phyloP scores from a whole-genome alignment of 2,888 invertebrate genomes.

The Pilophorus perplexus region DNA sequence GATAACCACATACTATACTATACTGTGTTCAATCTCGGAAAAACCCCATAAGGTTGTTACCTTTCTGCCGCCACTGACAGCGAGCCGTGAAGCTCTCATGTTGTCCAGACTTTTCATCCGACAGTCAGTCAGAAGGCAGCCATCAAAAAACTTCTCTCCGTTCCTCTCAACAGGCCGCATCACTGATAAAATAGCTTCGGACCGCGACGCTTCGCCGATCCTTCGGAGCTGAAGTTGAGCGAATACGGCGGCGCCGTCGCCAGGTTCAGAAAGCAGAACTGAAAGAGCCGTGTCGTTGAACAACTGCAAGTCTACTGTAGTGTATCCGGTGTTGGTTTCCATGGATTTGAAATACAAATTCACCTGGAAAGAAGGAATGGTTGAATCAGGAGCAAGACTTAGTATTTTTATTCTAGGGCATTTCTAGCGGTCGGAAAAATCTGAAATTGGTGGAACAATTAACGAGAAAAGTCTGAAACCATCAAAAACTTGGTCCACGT shows the following conservation, averaged over 20 bases:
- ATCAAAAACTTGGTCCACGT: no score
- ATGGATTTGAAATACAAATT: conserved; percentile 42
- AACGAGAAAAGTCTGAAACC: no score
- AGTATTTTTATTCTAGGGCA: no score
- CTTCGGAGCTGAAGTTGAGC: conserved; percentile 57
- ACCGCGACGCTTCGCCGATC: conserved; percentile 51
- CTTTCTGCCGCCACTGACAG: conserved; percentile 80
- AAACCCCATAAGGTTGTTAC: no score
- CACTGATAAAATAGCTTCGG: not conserved
- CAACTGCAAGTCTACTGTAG: conserved; percentile 69
- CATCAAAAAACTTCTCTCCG: conserved; percentile 46
- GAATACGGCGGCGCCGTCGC: conserved; percentile 53
- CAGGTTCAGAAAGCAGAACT: conserved; percentile 63
- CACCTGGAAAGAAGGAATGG: not conserved
- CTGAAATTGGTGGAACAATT: no score
- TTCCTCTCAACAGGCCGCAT: conserved; percentile 1
- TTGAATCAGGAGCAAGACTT: not conserved
- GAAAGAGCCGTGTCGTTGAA: conserved; percentile 71
- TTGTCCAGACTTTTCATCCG: conserved; percentile 62
- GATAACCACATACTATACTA: no score
- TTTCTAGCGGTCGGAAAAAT: no score
- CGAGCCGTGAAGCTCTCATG: conserved; percentile 65
- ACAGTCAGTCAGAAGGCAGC: conserved; percentile 46
- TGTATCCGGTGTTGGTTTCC: conserved; percentile 35
- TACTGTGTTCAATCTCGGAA: no score